Base-by-base conservation (phyloP, 2,797 vertebrate genomes). In the Geotrypetes seraphini region DNA sequence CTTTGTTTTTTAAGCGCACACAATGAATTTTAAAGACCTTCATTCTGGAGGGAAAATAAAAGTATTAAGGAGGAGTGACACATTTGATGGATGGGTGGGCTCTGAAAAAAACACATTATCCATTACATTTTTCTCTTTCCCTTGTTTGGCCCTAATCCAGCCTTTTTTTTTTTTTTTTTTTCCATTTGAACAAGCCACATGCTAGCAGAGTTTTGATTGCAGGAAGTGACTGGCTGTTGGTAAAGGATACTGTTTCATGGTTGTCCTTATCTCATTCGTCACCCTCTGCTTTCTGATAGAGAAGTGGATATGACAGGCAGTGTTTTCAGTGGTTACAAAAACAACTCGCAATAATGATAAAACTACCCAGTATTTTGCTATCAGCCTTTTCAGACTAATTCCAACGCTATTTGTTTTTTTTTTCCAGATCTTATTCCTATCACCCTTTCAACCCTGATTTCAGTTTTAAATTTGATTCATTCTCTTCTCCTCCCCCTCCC, bases 21-120 rank as follows among this genome's bases (percentile, higher is more conserved):
- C 43, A 61, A 68, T 69, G 65, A 69, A 71, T 74, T 71, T 75
- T 66, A 70, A 75, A 63, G 58, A 63, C 66, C 40, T 73, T 69
- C 70, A 54, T 61, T 71, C 53, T 52, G 49, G 61, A 72, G 47
- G 52, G 47, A 69, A n/a, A 72, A 69, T 72, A 71, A n/a, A 75
- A 73, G 36, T 71, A 60, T 64, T 72, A 69, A 55, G 36, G 58
- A 69, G 30, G 50, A 64, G 47, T 55, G 57, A 68, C 59, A 70
- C 11, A 59, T 72, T 49, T 68, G 71, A 75, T 63, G 41, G 62
- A 73, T 72, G 43, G 42, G 41, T 44, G 44, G 28, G 36, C 67
- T 66, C 54, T 54, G 51, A 67, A 71, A 70, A n/a, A 73, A 51
- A 15, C 41, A 58, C 52, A 61, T 72, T 73, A 70, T 71, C 66